Base-by-base conservation (phyloP, 2,113 vertebrate genomes). In the Cephalopholis sonnerati region DNA sequence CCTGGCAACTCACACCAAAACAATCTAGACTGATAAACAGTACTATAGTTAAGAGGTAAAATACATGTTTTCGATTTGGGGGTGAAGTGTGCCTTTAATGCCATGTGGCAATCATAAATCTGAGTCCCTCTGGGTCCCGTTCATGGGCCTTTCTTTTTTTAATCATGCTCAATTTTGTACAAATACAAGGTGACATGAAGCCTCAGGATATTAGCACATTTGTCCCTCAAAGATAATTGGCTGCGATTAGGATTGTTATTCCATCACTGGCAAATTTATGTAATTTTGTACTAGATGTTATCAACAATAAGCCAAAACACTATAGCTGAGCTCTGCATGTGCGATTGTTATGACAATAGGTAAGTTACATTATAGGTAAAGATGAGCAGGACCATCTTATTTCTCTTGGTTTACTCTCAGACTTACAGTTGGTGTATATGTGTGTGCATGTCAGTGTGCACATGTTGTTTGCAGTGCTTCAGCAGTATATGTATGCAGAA, bases 401-500 rank as follows among this genome's bases (percentile, higher is more conserved):
- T 15, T 57, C 36, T 80, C 27, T 57, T 57, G 50, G 24, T 48
- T 54, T 39, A 13, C 5, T 63, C 27, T 36, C 3, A 3, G 55
- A 79, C 22, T 39, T 50, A 29, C 1, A 15, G 9, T 22, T n/a
- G 27, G 20, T 16, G 58, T 32, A 48, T 29, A 22, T 58, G 44
- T 27, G 18, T 53, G 71, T 44, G 12, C 17, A 15, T 53, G 7
- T 29, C 29, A 3, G 36, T 76, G 18, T 41, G 4, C 25, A 51
- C 72, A 22, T n/a, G 50, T 7, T 39, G 48, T 68, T 50, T 67
- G 50, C 46, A n/a, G 29, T 27, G 16, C 39, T 51, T 25, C 24
- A 54, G 41, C n/a, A 48, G 17, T 72, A 22, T 58, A 4, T 59
- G 12, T 39, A 24, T 25, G 20, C 65, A 77, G 51, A 83, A 54